phyloP scores from a whole-genome alignment of 2,113 vertebrate genomes.

The Cathartes aura region DNA sequence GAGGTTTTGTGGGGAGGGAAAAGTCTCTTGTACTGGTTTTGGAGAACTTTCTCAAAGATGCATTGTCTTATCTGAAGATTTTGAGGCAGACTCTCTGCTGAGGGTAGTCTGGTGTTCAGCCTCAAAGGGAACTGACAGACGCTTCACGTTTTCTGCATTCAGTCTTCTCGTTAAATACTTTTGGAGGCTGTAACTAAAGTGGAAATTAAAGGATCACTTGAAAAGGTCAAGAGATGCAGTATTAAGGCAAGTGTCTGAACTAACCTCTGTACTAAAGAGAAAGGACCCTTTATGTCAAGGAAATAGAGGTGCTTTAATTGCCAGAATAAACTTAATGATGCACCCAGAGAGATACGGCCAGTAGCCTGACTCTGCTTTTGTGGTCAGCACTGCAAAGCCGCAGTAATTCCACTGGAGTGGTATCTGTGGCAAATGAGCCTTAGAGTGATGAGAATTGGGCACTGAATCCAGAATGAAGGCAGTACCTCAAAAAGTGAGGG shows the following conservation, averaged over 20 bases:
- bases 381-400: background rate
- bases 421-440: background rate
- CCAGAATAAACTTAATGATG: background rate
- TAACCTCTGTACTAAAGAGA: background rate
- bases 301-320: slow-evolving; percentile 46
- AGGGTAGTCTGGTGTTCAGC: background rate
- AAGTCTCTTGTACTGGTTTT: background rate
- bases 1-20: background rate
- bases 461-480: background rate
- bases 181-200: background rate
- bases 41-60: background rate
- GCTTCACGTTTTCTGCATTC: background rate
- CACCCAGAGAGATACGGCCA: background rate
- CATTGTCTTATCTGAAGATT: background rate
- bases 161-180: background rate
- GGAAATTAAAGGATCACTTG: background rate
- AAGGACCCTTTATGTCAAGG: background rate
- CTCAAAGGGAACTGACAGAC: background rate
- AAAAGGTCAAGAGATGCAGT: background rate
- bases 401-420: background rate
- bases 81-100: background rate
- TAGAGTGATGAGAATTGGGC: background rate
- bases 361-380: background rate
- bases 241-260: background rate
- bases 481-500: background rate